Evolutionary conservation across 2,113 vertebrate genomes (phyloP).

Genomic region (Thermophis baileyi): DNA sequence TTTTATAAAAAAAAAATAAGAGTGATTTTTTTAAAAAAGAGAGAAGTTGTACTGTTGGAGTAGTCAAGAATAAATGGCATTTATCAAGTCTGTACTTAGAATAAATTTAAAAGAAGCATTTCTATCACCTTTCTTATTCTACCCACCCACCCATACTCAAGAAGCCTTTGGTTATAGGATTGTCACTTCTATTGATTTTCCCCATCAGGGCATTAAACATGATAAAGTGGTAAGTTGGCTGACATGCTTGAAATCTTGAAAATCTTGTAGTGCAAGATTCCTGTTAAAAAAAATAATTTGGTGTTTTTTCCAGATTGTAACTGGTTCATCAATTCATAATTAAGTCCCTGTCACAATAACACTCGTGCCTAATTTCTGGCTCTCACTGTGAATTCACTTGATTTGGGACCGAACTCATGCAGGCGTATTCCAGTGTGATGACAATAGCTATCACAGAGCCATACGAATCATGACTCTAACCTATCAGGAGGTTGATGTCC

Average conservation of each 20-base stretch:
- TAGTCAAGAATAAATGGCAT: background rate
- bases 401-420: slow-evolving; percentile 24
- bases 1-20: background rate
- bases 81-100: background rate
- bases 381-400: slow-evolving; percentile 14
- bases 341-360: slow-evolving; percentile 24
- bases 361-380: slow-evolving; percentile 1
- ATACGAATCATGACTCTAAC: background rate
- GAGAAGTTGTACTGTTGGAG: background rate
- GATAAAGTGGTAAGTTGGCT: background rate
- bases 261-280: background rate
- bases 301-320: background rate
- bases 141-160: background rate
- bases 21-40: background rate
- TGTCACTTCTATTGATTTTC: background rate
- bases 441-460: slow-evolving; percentile 14
- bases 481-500: slow-evolving; percentile 1
- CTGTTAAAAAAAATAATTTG: slow-evolving; percentile 2
- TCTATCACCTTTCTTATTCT: background rate
- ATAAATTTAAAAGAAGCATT: background rate
- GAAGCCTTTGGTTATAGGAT: background rate
- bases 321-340: slow-evolving; percentile 24
- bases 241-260: background rate
- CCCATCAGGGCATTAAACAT: background rate
- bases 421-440: slow-evolving; percentile 7